These are phyloP conservation scores for Melanerpes formicivorus DNA, from an alignment of 2,113 vertebrate genomes.

Conservation along the genomic window DNA sequence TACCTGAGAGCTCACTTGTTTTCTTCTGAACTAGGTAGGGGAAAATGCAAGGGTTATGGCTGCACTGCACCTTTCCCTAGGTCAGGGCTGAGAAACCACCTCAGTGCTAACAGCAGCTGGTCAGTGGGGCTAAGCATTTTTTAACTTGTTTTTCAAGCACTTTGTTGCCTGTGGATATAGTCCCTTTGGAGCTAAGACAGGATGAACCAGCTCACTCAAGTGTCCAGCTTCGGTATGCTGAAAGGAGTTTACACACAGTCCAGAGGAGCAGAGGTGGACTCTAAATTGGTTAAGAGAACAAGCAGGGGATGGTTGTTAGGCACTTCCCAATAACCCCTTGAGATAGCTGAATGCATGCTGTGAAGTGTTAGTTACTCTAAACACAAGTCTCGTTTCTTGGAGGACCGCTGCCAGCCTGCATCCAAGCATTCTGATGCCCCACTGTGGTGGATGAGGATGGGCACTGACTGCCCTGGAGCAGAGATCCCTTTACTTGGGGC, in stretches of 20 bases:
- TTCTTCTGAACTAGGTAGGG: not conserved
- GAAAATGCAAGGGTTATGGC: not conserved
- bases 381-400: not conserved
- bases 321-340: not conserved
- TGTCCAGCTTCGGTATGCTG: not conserved
- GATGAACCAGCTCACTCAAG: not conserved
- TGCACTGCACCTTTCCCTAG: not conserved
- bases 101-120: not conserved
- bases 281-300: not conserved
- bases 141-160: not conserved
- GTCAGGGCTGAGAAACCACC: not conserved
- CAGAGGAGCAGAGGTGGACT: not conserved
- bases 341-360: accelerated
- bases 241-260: not conserved
- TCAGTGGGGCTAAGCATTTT: not conserved
- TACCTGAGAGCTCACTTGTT: not conserved
- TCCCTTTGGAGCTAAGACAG: not conserved
- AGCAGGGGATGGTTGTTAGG: not conserved
- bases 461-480: not conserved
- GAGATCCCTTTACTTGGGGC: not conserved
- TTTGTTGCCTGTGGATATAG: not conserved
- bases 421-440: accelerated
- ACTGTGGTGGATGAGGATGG: not conserved
- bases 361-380: not conserved
- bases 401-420: not conserved